phyloP scores from a whole-genome alignment of 37 sponge, comb jelly and placozoan genomes.

The Dysidea cf. avara region DNA sequence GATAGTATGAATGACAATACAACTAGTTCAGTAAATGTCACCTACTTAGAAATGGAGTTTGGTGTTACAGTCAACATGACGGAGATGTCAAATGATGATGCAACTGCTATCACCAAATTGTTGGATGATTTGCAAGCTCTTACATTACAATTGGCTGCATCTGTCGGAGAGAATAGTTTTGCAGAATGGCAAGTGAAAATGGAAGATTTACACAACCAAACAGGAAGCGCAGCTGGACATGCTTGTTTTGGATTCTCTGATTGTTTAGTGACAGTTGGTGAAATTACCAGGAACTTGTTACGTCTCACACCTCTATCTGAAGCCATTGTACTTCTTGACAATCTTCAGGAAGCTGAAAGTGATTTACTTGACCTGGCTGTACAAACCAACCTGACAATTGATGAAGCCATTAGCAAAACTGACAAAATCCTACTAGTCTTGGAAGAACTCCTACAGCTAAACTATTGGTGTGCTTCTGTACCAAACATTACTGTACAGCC shows the following conservation, averaged over 20 bases:
- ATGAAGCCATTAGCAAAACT: background rate
- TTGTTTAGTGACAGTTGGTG: conserved; percentile 3
- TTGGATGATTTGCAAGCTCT: background rate
- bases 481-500: conserved; percentile 12
- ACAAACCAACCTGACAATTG: background rate
- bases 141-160: background rate
- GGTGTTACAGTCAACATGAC: background rate
- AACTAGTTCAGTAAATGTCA: background rate
- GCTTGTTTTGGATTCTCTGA: conserved; percentile 3
- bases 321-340: background rate
- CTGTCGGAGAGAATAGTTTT: background rate
- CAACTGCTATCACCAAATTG: background rate
- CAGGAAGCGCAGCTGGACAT: conserved; percentile 2
- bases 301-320: background rate
- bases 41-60: background rate
- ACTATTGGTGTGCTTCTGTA: conserved; percentile 29
- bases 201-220: conserved; percentile 1
- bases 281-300: background rate
- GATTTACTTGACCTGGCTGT: conserved; percentile 9
- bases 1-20: background rate
- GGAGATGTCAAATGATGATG: conserved; percentile 5
- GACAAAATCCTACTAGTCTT: background rate
- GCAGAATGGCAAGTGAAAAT: conserved; percentile 6
- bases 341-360: conserved; percentile 1
- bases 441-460: background rate